phyloP scores from a whole-genome alignment of 2,113 vertebrate genomes.

The Tilapia sparmanii region DNA sequence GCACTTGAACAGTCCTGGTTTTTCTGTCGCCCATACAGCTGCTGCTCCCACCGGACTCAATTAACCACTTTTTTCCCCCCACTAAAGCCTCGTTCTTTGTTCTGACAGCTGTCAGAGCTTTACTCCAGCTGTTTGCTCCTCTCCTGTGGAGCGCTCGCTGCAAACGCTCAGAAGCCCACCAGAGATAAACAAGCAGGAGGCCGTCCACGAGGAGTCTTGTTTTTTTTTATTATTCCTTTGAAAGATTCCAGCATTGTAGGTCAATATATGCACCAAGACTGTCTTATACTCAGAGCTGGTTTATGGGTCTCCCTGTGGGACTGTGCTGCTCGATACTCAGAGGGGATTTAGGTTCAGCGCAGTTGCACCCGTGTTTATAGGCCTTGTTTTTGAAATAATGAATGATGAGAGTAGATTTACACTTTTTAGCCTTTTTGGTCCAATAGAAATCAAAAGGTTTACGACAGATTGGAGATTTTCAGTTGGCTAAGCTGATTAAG shows the following conservation, averaged over 20 bases:
- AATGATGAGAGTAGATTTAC: background rate
- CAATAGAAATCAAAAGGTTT: background rate
- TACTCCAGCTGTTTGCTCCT: background rate
- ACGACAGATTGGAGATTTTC: background rate
- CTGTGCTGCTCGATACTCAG: rapidly evolving
- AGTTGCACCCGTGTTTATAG: background rate
- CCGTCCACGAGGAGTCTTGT: background rate
- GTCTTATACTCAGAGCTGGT: background rate
- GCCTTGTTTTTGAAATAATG: background rate
- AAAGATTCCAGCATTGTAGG: background rate
- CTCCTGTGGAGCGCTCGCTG: background rate
- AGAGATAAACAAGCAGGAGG: background rate
- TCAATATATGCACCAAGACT: background rate
- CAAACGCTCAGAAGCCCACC: background rate
- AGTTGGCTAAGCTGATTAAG: background rate
- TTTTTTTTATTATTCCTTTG: background rate
- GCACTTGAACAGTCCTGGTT: background rate
- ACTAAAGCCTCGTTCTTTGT: background rate
- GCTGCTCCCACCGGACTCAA: background rate
- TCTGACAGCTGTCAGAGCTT: background rate
- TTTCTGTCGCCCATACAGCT: background rate
- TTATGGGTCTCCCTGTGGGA: background rate
- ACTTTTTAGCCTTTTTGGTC: background rate
- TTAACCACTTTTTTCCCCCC: background rate
- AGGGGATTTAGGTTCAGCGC: background rate